Evolutionary conservation across 2,888 invertebrate species (phyloP), one percentile per base, ranked within the genome.

Genomic region (Saturnia japonica): DNA sequence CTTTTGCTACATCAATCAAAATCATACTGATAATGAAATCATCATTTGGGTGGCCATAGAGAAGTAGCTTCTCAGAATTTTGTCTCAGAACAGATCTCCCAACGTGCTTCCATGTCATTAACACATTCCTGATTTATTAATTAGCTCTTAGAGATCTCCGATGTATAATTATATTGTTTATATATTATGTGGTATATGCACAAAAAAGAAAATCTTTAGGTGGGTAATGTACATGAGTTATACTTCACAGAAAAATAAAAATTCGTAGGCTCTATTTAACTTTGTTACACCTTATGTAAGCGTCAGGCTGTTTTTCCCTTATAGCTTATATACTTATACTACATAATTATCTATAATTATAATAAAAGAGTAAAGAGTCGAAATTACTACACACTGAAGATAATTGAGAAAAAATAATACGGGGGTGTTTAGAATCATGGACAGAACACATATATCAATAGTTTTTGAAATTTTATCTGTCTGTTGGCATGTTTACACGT

Each of bases 1-100:
- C 90, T 93, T 94, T 84, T 88, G 90, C 86, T 83, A 85, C 91
- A 93, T 94, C 94, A 93, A 94, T 94, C 94, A 94, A 94, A 93
- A 94, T 93, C 93, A 93, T 93, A 93, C 91, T 86, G 91, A 93
- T 94, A 93, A 94, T 94, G 91, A 93, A 93, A 93, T 92, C 93
- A 94, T 93, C 93, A 93, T 93, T 92, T 93, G 94, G 94, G 93
- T 93, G 94, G 94, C 91, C 93, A 91, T 93, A 92, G 91, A 92
- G 88, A 88, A 87, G 84, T 82, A 81, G 80, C 74, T 93, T 93
- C 93, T 78, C 74, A 88, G 93, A 93, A 93, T 79, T 85, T 77
- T 75, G 88, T 86, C 85, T 84, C 84, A 74, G 77, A 74, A 74
- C 74, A 77, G 80, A 82, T 77, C 74, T 78, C 76, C 80, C 82